Evolutionary conservation across 2,113 vertebrate species (phyloP).

Genomic region (Myxocyprinus asiaticus): DNA sequence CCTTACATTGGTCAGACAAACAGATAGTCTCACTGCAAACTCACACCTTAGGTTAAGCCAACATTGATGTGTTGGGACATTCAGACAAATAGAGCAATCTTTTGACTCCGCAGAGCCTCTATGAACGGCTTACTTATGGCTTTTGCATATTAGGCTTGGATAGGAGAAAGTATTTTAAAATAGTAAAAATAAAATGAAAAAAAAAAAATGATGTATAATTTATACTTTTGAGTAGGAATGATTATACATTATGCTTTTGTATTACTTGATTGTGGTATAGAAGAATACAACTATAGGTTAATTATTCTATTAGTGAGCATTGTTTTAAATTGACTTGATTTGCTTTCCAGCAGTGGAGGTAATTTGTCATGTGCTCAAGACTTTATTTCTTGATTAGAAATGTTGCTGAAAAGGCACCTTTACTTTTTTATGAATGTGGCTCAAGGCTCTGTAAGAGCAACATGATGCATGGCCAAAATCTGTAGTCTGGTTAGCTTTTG

Average conservation of each 20-base stretch:
- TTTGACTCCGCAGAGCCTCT: no score
- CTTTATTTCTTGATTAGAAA: conserved; percentile 29
- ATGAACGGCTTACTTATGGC: no score
- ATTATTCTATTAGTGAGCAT: conserved; percentile 1
- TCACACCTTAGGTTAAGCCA: no score
- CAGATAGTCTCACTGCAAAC: no score
- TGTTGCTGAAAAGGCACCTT: conserved; percentile 29
- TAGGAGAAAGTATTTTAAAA: no score
- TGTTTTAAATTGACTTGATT: conserved; percentile 30
- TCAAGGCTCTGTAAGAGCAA: background rate
- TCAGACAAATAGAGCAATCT: no score
- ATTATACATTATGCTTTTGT: background rate
- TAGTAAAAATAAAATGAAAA: background rate
- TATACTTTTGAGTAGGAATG: background rate
- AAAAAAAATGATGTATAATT: background rate
- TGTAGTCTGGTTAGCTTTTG: conserved; percentile 3
- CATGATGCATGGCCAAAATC: conserved; percentile 26
- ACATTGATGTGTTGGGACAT: no score
- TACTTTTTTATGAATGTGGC: conserved; percentile 32
- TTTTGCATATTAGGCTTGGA: no score
- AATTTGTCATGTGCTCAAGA: conserved; percentile 21
- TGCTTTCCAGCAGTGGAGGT: conserved; percentile 10
- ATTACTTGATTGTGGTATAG: background rate
- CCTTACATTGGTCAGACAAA: no score
- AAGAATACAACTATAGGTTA: background rate